Percentiles rank a stretch among this genome's conserved stretches.
phyloP scores from a whole-genome alignment of 2,797 vertebrate species.

The Rhinichthys osculus region DNA sequence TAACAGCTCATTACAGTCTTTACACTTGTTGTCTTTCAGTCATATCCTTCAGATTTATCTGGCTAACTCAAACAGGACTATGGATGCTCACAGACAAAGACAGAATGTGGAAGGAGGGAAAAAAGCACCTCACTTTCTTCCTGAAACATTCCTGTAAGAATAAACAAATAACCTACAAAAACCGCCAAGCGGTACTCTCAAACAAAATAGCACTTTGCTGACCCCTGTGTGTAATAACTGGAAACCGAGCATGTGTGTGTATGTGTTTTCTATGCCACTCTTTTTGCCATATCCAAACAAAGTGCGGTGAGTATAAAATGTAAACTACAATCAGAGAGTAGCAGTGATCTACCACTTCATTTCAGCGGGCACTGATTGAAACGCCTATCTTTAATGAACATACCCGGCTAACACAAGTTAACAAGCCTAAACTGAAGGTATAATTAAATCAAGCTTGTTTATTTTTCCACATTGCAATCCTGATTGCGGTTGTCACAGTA shows the following conservation, averaged over 20 bases:
- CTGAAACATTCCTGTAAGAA: constrained; percentile 15
- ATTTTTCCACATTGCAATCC: constrained; percentile 30
- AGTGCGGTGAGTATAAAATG: constrained; percentile 28
- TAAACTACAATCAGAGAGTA: constrained; percentile 42
- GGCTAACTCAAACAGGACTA: neutral
- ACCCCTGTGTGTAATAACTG: constrained; percentile 50
- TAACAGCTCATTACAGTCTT: neutral
- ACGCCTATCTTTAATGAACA: constrained; percentile 28
- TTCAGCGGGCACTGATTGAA: constrained; percentile 28
- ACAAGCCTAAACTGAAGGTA: constrained; percentile 18
- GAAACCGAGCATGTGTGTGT: constrained; percentile 15
- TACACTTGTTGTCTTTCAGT: neutral
- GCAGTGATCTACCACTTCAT: constrained; percentile 18
- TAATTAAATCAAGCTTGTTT: constrained; percentile 41
- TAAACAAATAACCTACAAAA: constrained; percentile 10
- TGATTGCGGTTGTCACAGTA: constrained; percentile 23
- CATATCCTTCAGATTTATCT: neutral
- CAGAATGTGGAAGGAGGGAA: neutral
- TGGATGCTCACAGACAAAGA: neutral
- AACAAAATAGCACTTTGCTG: constrained; percentile 51
- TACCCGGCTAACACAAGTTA: neutral
- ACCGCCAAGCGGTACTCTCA: constrained; percentile 4
- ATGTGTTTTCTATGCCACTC: constrained; percentile 12
- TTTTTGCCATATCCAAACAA: constrained; percentile 29
- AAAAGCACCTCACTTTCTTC: constrained; percentile 11